These are phyloP conservation scores for Nansenia antarctica DNA, from an alignment of 2,113 vertebrate genomes.

Conservation along the genomic window DNA sequence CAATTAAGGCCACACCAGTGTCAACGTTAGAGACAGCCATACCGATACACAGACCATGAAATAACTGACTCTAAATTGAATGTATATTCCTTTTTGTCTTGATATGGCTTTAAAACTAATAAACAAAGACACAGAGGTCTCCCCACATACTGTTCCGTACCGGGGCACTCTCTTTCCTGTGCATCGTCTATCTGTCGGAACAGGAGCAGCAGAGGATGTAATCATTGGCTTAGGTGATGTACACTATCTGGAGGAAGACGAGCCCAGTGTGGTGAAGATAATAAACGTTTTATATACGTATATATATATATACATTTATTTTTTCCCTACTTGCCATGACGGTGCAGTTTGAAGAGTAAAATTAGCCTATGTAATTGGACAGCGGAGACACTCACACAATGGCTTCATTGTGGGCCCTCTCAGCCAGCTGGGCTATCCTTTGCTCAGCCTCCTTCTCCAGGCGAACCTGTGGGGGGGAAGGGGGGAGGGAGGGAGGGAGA, in stretches of 20 bases:
- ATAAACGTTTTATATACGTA: slow-evolving; percentile 55
- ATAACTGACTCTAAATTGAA: slow-evolving; percentile 42
- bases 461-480: slow-evolving; percentile 71
- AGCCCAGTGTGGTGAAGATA: slow-evolving; percentile 58
- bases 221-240: slow-evolving; percentile 63
- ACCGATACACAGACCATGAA: slow-evolving; percentile 44
- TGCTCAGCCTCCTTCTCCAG: slow-evolving; percentile 81
- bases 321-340: slow-evolving; percentile 48
- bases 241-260: slow-evolving; percentile 54
- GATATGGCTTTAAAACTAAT: slow-evolving; percentile 53
- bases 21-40: slow-evolving; percentile 39
- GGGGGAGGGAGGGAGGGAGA: no score
- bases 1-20: slow-evolving; percentile 53
- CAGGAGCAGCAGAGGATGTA: slow-evolving; percentile 53
- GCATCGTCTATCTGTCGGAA: no score
- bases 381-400: slow-evolving; percentile 76
- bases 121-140: slow-evolving; percentile 48
- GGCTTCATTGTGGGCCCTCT: slow-evolving; percentile 80
- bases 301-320: slow-evolving; percentile 46
- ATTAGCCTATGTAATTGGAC: slow-evolving; percentile 48
- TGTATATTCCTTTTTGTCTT: slow-evolving; percentile 26
- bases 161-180: slow-evolving; percentile 21
- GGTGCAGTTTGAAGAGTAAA: slow-evolving; percentile 58
- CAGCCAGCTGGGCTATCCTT: slow-evolving; percentile 74
- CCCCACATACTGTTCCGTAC: slow-evolving; percentile 23